Evolutionary conservation across 2,888 invertebrate genomes (phyloP).

Genomic region (Papilio demoleus): DNA sequence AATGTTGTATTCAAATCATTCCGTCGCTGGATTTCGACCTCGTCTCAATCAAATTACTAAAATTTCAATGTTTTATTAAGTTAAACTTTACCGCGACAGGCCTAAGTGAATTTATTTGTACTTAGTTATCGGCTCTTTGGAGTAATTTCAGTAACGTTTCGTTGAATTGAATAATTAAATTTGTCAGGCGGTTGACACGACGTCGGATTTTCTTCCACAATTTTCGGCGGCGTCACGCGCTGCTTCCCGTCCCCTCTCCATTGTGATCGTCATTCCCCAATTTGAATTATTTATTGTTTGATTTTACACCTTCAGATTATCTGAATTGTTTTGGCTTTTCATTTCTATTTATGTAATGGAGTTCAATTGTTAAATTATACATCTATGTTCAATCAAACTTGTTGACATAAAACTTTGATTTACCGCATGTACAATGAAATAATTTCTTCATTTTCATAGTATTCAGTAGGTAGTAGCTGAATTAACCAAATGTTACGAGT

Average conservation of each 20-base stretch:
- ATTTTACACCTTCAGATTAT: slow-evolving; percentile 66
- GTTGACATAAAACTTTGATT: slow-evolving; percentile 31
- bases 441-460: neutral
- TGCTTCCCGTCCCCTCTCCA: slow-evolving; percentile 58
- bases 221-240: slow-evolving; percentile 77
- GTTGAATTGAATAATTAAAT: slow-evolving; percentile 83
- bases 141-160: slow-evolving; percentile 82
- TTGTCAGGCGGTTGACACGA: slow-evolving; percentile 82
- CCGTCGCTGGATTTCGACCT: slow-evolving; percentile 69
- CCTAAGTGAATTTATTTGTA: slow-evolving; percentile 83
- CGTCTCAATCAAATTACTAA: slow-evolving; percentile 76
- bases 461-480: neutral
- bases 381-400: slow-evolving; percentile 35
- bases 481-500: too few species aligned
- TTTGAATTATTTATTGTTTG: slow-evolving; percentile 82
- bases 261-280: slow-evolving; percentile 77
- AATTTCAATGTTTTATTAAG: slow-evolving; percentile 82
- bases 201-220: slow-evolving; percentile 76
- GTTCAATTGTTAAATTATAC: slow-evolving; percentile 15
- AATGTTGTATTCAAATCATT: slow-evolving; percentile 80
- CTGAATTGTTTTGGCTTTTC: slow-evolving; percentile 41
- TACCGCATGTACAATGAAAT: slow-evolving; percentile 1
- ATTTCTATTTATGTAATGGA: slow-evolving; percentile 30
- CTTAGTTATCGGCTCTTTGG: slow-evolving; percentile 80
- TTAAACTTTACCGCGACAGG: slow-evolving; percentile 81